Percentiles rank a stretch among this genome's conserved stretches.
phyloP scores from a whole-genome alignment of 2,888 invertebrate genomes.

The Frankliniella fusca region DNA sequence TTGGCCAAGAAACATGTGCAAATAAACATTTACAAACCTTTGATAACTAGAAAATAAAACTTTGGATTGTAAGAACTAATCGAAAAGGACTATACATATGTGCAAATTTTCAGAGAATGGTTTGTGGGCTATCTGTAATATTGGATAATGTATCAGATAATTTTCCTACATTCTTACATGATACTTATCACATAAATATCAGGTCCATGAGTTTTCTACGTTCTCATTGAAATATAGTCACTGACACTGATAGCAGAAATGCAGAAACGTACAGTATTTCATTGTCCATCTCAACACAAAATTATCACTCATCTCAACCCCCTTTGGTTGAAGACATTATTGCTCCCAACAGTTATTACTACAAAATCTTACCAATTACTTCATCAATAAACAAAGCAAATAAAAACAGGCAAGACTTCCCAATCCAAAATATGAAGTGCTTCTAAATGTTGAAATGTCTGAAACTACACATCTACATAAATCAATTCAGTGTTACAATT shows the following conservation, averaged over 20 bases:
- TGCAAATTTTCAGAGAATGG: not conserved
- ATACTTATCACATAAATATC: not conserved
- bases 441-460: too few relatives aligned
- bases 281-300: not conserved
- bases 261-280: not conserved
- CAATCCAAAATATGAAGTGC: not conserved
- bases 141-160: not conserved
- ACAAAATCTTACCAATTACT: not conserved
- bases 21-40: not conserved
- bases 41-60: not conserved
- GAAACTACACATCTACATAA: too few relatives aligned
- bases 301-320: constrained; percentile 26
- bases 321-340: constrained; percentile 13
- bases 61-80: not conserved
- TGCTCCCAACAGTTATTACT: not conserved
- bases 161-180: not conserved
- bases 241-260: not conserved
- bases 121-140: not conserved
- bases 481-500: too few relatives aligned
- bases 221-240: too few relatives aligned
- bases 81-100: not conserved
- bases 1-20: not conserved
- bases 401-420: not conserved
- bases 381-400: not conserved
- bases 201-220: not conserved